Base-by-base conservation (phyloP, 2,888 invertebrate species). In the Rhingia campestris region DNA sequence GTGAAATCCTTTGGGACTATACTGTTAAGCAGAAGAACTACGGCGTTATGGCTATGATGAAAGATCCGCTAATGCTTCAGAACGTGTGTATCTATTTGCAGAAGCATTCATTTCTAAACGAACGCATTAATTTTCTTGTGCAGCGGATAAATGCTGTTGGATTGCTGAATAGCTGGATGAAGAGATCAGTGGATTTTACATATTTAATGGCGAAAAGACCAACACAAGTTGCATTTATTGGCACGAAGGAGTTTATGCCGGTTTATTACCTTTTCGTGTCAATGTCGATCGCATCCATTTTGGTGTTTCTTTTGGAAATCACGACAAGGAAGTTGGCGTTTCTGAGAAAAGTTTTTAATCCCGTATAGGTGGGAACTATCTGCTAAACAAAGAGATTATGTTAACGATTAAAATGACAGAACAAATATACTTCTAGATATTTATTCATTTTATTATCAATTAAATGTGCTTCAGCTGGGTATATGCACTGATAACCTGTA, bases 81-180 rank as follows among this genome's bases (percentile, higher is more conserved):
- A 64, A 72, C n/a, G 32, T 39, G 3, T 79, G 79, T 22, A 87
- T 89, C 73, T 88, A 88, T 33, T 73, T 89, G 14, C 45, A 77
- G 0, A 89, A 89, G 70, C 89, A 89, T 43, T 88, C 89, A 0
- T 88, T 81, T 43, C 87, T 89, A 9, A 76, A 86, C 9, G 86
- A 88, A 32, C 86, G 87, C 7, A 81, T 89, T 3, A 88, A 89
- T 66, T 81, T 86, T 32, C 79, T 87, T 54, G 82, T 89, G 7
- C 86, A 86, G 53, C 75, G 82, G 79, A 73, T 89, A 73, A 80
- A 86, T 0, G 86, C 88, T 4, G 87, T 82, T 2, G 89, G 89
- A 0, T 69, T 89, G 2, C 14, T 88, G 33, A 47, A 86, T 1
- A 67, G 75, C 7, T 89, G 88, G 89, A 10, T 58, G 22, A 58